Evolutionary conservation across 2,797 vertebrate genomes (phyloP), one percentile per base, ranked within the genome.

Genomic region (Rhinella marina): DNA sequence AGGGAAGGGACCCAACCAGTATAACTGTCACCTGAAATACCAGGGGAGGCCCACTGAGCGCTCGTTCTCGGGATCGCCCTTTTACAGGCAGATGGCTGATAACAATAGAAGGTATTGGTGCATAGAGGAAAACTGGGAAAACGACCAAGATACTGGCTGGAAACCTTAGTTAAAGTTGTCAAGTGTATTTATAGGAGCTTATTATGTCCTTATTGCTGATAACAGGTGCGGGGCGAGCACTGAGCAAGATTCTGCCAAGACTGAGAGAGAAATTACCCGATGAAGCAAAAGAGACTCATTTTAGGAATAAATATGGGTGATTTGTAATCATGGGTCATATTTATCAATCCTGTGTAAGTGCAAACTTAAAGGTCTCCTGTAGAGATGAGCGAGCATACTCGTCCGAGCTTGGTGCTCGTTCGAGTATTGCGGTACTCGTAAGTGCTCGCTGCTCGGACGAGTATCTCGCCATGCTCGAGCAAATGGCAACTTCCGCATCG

Each of bases 41-140:
- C 81, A 88, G 89, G 90, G 87, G 90, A 90, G 84, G 77, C 86
- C 82, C 75, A 0, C 0, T 89, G 89, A 88, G 84, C 89, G 0
- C 87, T 85, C 91, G 90, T 90, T 87, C 91, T 90, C 17, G 32
- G 72, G 23, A 77, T 77, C 29, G 81, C 90, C 90, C 25, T 54
- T 89, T 90, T 90, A 92, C 57, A 90, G 92, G 91, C 90, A 93
- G 91, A 91, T 91, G 90, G 90, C 88, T 85, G 82, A 85, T 90
- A 90, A 92, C 91, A 92, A 93, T 90, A 48, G 84, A 75, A 86
- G 84, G 91, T 91, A 92, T 76, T 88, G 92, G 90, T 91, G 91
- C 92, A 91, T 93, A 92, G 91, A 92, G 83, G 91, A 87, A 87
- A 87, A 91, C 90, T 1, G 57, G 90, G 90, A 91, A 92, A 91